A percentile compares a stretch with the other conserved stretches of the same genome.
Evolutionary conservation across 2,113 vertebrate species (phyloP).

Genomic region (human): DNA sequence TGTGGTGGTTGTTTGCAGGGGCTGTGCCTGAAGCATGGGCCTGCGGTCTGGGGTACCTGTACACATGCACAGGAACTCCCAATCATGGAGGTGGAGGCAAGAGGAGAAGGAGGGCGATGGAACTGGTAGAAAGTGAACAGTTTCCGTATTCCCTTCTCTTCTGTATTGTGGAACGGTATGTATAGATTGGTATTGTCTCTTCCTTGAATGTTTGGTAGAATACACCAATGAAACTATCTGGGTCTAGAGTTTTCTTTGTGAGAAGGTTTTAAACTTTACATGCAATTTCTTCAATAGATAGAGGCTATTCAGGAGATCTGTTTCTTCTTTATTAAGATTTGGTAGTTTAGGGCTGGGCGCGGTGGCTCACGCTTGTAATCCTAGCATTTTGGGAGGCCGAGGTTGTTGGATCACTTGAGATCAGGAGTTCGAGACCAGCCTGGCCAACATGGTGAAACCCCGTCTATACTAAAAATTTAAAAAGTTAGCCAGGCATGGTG

Average conservation of each 20-base stretch:
- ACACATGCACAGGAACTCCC: not conserved
- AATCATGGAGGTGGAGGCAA: not conserved
- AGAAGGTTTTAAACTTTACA: not conserved
- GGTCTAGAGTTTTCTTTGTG: not conserved
- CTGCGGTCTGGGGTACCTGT: not conserved
- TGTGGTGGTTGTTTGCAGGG: not conserved
- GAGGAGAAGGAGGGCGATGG: not conserved
- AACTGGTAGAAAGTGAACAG: not conserved
- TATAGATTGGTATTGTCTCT: not conserved
- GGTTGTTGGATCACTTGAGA: too few species aligned
- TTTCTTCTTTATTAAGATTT: not conserved
- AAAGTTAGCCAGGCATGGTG: too few species aligned
- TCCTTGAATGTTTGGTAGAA: not conserved
- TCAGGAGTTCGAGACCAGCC: too few species aligned
- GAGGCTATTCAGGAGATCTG: not conserved
- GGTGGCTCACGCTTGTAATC: too few species aligned
- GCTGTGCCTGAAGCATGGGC: not conserved
- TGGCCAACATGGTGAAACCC: too few species aligned
- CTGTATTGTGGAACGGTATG: not conserved
- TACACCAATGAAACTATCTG: not conserved
- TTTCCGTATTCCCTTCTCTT: not conserved
- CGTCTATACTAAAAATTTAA: too few species aligned
- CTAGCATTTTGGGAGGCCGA: too few species aligned
- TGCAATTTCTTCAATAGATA: not conserved
- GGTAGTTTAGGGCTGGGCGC: not conserved